phyloP scores from a whole-genome alignment of 2,113 vertebrate genomes.

The Hoplias malabaricus region DNA sequence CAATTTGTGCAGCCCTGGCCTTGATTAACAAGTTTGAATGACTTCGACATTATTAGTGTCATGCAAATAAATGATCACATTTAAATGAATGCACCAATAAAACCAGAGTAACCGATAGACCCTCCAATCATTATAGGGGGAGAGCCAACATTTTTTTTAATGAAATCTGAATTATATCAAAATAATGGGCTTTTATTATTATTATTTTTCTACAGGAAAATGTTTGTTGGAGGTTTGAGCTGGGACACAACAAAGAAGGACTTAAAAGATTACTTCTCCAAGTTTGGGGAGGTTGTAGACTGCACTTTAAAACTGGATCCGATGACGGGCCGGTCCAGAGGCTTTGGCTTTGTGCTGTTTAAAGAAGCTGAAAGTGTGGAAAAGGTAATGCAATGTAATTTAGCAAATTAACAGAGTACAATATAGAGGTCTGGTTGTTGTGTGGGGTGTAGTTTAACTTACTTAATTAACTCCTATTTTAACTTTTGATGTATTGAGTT shows the following conservation, averaged over 20 bases:
- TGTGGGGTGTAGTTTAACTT: too few relatives aligned
- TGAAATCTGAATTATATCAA: too few relatives aligned
- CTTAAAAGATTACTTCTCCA: conserved; percentile 97
- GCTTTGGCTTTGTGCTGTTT: conserved; percentile 97
- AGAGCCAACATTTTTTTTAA: neutral
- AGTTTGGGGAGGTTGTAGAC: conserved; percentile 97
- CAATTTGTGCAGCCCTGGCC: too few relatives aligned
- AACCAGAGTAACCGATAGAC: neutral
- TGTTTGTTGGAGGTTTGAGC: conserved; percentile 98
- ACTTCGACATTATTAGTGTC: neutral
- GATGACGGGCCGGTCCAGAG: conserved; percentile 93
- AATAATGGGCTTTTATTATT: too few relatives aligned
- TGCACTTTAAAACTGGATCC: conserved; percentile 98
- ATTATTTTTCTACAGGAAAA: conserved; percentile 79
- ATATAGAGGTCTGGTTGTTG: too few relatives aligned
- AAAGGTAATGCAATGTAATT: conserved; percentile 81
- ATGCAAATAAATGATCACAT: too few relatives aligned
- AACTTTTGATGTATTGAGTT: neutral
- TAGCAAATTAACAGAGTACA: too few relatives aligned
- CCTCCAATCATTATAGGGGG: neutral
- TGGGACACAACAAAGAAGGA: conserved; percentile 99
- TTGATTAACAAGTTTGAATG: too few relatives aligned
- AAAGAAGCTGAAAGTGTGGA: conserved; percentile 94
- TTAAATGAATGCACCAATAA: neutral
- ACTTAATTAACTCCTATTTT: too few relatives aligned